Conservation (phyloP, 2,113 vertebrate species). For the Neodon shergylaensis region DNA sequence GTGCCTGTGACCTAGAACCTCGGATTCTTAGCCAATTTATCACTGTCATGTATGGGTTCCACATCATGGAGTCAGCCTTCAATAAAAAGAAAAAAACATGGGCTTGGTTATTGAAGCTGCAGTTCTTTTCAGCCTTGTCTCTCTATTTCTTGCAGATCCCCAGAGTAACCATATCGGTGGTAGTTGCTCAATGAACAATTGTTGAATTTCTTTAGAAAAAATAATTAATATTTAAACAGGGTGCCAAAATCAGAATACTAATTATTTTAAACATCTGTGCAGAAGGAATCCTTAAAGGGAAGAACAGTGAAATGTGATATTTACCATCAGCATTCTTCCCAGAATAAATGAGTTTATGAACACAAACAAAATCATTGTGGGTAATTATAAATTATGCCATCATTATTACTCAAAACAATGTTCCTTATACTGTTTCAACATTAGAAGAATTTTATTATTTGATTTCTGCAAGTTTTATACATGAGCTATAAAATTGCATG, state of each 20-base stretch:
- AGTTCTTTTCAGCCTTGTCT: not conserved
- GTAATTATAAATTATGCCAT: not conserved
- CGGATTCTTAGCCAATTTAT: not conserved
- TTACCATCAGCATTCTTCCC: not conserved
- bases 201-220: not conserved
- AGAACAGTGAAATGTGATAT: not conserved
- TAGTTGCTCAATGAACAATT: not conserved
- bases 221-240: constrained; percentile 26
- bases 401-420: not conserved
- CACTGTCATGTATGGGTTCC: not conserved
- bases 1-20: not conserved
- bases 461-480: not conserved
- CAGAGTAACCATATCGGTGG: not conserved
- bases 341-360: constrained; percentile 25
- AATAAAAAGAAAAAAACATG: not conserved
- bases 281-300: not conserved
- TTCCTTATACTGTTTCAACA: not conserved
- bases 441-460: not conserved
- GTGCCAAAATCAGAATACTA: not conserved
- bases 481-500: not conserved
- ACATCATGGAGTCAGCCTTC: not conserved
- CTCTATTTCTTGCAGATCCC: not conserved
- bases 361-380: not conserved
- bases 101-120: not conserved
- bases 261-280: not conserved